phyloP scores from a whole-genome alignment of 1,140 invertebrate species.

The Phenacoccus solenopsis region DNA sequence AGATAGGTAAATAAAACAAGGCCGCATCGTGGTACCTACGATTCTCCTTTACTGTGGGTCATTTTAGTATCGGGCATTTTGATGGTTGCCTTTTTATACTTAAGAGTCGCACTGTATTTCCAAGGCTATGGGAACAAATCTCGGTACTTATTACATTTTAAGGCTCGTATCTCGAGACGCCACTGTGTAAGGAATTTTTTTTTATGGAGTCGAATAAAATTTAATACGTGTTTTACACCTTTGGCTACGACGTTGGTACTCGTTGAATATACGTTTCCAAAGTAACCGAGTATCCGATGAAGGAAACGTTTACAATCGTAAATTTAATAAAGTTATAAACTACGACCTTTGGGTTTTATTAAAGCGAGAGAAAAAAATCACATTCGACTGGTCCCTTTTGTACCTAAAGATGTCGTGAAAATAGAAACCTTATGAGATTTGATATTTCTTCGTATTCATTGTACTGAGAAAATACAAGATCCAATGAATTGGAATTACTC shows the following conservation, averaged over 20 bases:
- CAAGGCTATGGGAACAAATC: neutral
- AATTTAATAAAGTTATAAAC: neutral
- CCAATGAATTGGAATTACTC: no score
- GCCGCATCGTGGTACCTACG: neutral
- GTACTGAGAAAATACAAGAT: no score
- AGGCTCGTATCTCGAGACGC: neutral
- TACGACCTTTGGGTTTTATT: neutral
- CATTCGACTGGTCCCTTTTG: no score
- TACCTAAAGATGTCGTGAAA: no score
- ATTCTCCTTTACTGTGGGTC: neutral
- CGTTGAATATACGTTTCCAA: no score
- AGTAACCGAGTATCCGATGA: no score
- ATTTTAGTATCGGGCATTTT: neutral
- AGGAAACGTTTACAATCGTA: neutral
- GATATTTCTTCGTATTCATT: no score
- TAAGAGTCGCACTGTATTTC: neutral
- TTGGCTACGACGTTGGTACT: no score
- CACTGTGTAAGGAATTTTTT: neutral
- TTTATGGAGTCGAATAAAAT: neutral
- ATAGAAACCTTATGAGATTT: no score
- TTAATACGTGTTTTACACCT: no score
- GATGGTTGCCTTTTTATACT: neutral
- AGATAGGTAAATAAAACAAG: neutral
- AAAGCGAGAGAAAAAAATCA: no score
- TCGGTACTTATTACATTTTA: neutral